Evolutionary conservation across 2,797 vertebrate genomes (phyloP).

Genomic region (Lagocephalus sceleratus): DNA sequence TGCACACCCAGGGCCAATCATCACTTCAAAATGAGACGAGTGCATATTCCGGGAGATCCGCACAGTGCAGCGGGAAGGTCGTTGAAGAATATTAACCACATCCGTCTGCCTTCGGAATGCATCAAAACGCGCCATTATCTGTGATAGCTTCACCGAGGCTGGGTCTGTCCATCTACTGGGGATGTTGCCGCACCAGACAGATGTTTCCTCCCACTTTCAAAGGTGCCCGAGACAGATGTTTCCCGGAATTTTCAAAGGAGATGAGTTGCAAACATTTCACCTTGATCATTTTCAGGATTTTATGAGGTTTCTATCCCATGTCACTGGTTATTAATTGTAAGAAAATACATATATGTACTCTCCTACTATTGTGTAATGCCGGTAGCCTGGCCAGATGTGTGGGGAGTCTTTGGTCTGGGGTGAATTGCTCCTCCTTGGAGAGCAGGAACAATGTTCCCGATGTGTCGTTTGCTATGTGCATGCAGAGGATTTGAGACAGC

Average conservation of each 20-base stretch:
- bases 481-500: conserved; percentile 30
- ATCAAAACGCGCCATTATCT: not conserved
- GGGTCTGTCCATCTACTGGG: conserved; percentile 1
- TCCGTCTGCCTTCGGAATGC: not conserved
- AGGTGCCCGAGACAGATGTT: conserved; percentile 69
- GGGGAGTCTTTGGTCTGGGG: no score
- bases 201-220: conserved; percentile 55
- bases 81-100: conserved; percentile 10
- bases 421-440: no score
- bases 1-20: conserved; percentile 53
- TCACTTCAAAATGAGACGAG: conserved; percentile 50
- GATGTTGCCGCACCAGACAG: conserved; percentile 38
- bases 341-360: conserved; percentile 10
- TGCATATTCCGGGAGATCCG: not conserved
- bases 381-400: no score
- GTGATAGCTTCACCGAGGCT: not conserved
- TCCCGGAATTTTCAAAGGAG: conserved; percentile 70
- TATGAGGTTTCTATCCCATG: conserved; percentile 64
- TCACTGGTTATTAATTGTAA: conserved; percentile 16
- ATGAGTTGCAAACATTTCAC: conserved; percentile 55
- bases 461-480: conserved; percentile 18
- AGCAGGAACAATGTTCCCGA: conserved; percentile 7
- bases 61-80: conserved; percentile 17
- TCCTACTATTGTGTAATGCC: no score
- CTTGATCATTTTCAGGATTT: conserved; percentile 68